phyloP scores from a whole-genome alignment of 2,888 invertebrate species.

The Zaprionus obscuricornis region DNA sequence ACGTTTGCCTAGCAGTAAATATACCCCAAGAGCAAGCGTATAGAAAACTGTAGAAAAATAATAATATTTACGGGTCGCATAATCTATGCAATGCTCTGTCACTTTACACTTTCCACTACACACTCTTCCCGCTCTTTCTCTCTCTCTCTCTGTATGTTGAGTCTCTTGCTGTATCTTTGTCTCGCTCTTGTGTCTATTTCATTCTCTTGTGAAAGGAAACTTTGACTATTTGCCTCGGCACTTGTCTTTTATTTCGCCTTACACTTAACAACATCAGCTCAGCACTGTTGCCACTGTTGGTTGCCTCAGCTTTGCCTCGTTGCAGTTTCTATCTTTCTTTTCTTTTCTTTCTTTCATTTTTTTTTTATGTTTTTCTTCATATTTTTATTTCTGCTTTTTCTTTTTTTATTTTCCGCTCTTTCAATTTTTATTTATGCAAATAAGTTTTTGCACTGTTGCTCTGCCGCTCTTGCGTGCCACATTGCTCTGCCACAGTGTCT shows the following conservation, averaged over 20 bases:
- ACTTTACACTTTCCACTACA: neutral
- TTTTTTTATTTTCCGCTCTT: slow-evolving; percentile 56
- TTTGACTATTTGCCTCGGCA: slow-evolving; percentile 76
- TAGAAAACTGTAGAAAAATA: slow-evolving; percentile 22
- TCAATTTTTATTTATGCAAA: slow-evolving; percentile 78
- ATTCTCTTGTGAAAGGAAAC: slow-evolving; percentile 72
- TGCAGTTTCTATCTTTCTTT: slow-evolving; percentile 8
- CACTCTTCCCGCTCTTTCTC: neutral
- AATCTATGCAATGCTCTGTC: slow-evolving; percentile 51
- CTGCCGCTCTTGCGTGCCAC: slow-evolving; percentile 36
- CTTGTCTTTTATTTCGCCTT: slow-evolving; percentile 72
- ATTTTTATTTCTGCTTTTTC: slow-evolving; percentile 10
- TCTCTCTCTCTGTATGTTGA: neutral
- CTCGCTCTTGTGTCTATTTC: slow-evolving; percentile 33
- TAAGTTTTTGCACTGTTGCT: slow-evolving; percentile 69
- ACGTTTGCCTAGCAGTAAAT: no score
- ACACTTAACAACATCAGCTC: slow-evolving; percentile 43
- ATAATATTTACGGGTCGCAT: slow-evolving; percentile 52
- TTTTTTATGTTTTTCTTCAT: slow-evolving; percentile 38
- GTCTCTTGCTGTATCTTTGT: slow-evolving; percentile 1
- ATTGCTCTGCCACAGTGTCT: no score
- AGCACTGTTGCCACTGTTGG: slow-evolving; percentile 18
- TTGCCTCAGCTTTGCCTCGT: slow-evolving; percentile 17
- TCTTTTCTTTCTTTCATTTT: neutral
- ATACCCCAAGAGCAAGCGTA: neutral